phyloP scores from a whole-genome alignment of 2,113 vertebrate genomes.

The Paramisgurnus dabryanus region DNA sequence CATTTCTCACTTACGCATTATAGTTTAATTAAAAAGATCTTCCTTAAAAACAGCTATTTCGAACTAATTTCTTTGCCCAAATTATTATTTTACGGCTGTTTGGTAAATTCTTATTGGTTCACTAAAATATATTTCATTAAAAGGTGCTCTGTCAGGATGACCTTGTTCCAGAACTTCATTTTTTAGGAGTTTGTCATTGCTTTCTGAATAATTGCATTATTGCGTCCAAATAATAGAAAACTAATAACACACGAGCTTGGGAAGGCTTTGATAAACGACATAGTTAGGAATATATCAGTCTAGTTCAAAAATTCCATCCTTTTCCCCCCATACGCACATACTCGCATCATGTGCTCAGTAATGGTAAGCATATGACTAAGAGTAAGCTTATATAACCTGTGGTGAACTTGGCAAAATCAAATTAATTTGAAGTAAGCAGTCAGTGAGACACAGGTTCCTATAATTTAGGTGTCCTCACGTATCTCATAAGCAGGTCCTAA shows the following conservation, averaged over 20 bases:
- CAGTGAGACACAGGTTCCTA: neutral
- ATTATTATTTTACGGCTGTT: too few species aligned
- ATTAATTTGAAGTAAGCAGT: slow-evolving; percentile 25
- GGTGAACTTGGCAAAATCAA: slow-evolving; percentile 24
- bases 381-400: neutral
- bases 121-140: too few species aligned
- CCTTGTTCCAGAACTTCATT: neutral
- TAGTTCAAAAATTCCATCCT: neutral
- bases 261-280: neutral
- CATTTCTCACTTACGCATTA: neutral
- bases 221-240: neutral
- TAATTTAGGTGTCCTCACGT: neutral
- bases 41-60: neutral
- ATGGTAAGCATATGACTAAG: slow-evolving; percentile 20
- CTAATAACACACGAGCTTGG: neutral
- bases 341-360: neutral
- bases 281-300: neutral
- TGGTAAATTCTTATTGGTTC: neutral
- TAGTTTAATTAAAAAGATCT: neutral
- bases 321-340: too few species aligned
- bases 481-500: neutral
- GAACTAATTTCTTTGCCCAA: too few species aligned
- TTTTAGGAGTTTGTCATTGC: neutral
- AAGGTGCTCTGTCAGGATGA: neutral
- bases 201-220: slow-evolving; percentile 1